Evolutionary conservation across 2,797 vertebrate species (phyloP), one percentile per base, ranked within the genome.

Genomic region (Syndactyla subalaris): DNA sequence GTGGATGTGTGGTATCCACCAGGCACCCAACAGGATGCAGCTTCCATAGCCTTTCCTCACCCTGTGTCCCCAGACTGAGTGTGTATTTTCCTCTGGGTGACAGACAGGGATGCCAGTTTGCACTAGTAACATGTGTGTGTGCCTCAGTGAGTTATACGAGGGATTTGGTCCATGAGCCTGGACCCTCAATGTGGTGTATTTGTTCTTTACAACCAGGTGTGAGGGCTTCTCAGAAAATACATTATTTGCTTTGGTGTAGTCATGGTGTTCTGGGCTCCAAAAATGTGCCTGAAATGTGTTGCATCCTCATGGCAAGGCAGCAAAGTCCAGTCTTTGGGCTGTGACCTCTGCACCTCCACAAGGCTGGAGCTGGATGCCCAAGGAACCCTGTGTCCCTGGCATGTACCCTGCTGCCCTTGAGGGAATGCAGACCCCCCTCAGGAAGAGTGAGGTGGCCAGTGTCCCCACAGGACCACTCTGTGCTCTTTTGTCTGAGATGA

Each of bases 401-500:
- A 16, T 7, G 6, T 13, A 16, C 32, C 45, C 45, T 17, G 1
- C 36, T 71, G 70, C 61, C 70, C 62, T 26, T 7, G 1, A 8
- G 46, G 74, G 48, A 34, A 30, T 5, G n/a, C 71, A 85, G 63
- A 58, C 10, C 26, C 39, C 14, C 36, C 19, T 0, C 6, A 2
- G 66, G 46, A 39, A 27, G 19, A 48, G 51, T 5, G 1, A 83
- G 81, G 81, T 11, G 8, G 32, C 72, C 3, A 0, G 57, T 72
- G 81, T 73, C 83, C 65, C 14, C 20, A 39, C 41, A 57, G 81
- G 80, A 85, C 74, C 71, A 36, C 20, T 14, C 74, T 66, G 62
- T 4, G 5, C 91, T 96, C 91, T 96, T 96, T 92, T 95, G 94
- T 85, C 73, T 92, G 46, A 61, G 90, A 72, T 51, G 55, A 87